Evolutionary conservation across 1,140 invertebrate genomes (phyloP).

Genomic region (Hycleus cichorii): DNA sequence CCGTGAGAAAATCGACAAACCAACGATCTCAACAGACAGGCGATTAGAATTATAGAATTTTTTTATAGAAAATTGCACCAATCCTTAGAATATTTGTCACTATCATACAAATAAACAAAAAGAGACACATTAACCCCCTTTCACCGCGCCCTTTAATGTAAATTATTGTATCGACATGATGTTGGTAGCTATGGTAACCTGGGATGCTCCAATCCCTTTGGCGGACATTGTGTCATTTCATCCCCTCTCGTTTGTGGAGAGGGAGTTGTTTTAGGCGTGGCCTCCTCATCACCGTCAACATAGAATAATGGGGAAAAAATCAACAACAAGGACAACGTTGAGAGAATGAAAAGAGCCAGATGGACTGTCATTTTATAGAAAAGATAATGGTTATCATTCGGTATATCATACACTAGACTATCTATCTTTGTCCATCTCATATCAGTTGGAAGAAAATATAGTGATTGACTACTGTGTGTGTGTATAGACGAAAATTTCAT

Average conservation of each 20-base stretch:
- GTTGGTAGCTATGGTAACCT: conserved; percentile 2
- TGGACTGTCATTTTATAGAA: conserved; percentile 10
- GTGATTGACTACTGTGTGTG: no score
- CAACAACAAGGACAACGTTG: no score
- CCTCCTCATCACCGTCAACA: not conserved
- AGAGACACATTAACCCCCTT: no score
- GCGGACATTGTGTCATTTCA: conserved; percentile 16
- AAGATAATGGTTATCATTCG: conserved; percentile 6
- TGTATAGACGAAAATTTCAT: not conserved
- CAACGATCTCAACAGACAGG: no score
- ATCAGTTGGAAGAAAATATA: no score
- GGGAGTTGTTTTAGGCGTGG: conserved; percentile 3
- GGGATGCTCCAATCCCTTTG: conserved; percentile 15
- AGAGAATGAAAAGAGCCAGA: conserved; percentile 7
- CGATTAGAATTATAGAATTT: no score
- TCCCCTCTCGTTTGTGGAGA: conserved; percentile 15
- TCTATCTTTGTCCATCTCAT: not conserved
- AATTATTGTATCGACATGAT: not conserved
- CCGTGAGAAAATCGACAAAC: no score
- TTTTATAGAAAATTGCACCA: not conserved
- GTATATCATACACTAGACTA: not conserved
- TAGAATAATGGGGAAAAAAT: no score
- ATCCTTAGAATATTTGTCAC: not conserved
- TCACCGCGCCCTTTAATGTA: no score
- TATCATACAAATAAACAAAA: no score